Percentiles rank a stretch among this genome's conserved stretches.
Conservation (phyloP, 2,113 vertebrate species). For the Colinus virginianus region DNA sequence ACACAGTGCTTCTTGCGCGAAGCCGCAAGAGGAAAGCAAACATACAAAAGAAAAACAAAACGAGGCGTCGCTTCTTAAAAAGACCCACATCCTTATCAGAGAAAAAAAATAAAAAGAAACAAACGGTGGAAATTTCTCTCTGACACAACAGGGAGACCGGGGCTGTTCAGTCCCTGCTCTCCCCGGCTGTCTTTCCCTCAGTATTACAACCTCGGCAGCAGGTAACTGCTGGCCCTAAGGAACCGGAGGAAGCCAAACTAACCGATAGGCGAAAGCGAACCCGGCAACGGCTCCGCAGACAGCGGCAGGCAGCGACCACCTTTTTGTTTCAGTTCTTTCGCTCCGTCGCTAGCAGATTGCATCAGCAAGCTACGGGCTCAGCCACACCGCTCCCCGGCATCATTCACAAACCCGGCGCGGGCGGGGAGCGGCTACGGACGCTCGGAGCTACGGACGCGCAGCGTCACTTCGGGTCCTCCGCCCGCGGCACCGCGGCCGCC, state of each 20-base stretch:
- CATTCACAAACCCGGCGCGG: background rate
- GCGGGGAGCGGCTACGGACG: background rate
- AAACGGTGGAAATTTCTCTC: background rate
- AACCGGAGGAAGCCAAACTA: background rate
- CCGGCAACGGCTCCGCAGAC: background rate
- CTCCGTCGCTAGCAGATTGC: constrained; percentile 26
- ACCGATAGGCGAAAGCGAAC: background rate
- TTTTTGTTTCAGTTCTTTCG: background rate
- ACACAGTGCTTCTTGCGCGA: background rate
- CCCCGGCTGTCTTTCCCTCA: background rate
- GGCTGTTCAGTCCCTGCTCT: background rate
- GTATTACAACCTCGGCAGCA: background rate
- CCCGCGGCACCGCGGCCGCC: too few relatives aligned
- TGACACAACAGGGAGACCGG: background rate
- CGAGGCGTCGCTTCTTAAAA: background rate
- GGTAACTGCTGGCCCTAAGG: fast-evolving
- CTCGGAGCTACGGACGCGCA: background rate
- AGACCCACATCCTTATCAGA: background rate
- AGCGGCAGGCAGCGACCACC: background rate
- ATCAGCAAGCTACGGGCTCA: constrained; percentile 13
- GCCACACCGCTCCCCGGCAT: background rate
- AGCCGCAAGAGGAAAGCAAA: background rate
- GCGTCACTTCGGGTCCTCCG: background rate
- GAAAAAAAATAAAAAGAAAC: background rate
- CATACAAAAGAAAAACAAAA: background rate